A percentile compares a stretch with the other conserved stretches of the same genome.
phyloP scores from a whole-genome alignment of 23 tunicate species.

The Trididemnum clinides region DNA sequence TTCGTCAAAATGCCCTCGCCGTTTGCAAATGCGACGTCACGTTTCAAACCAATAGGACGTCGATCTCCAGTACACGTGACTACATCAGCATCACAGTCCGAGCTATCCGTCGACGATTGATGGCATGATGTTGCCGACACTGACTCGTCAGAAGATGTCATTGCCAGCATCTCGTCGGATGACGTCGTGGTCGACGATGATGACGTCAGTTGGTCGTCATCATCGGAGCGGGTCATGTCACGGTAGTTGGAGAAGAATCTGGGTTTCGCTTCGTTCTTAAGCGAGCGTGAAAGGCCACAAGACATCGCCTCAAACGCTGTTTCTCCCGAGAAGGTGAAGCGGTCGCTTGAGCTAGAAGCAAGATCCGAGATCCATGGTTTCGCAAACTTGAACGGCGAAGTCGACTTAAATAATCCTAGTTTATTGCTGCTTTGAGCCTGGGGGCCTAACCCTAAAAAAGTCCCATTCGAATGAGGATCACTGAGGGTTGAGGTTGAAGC shows the following conservation, averaged over 20 bases:
- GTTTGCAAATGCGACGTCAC: neutral
- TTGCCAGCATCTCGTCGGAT: conserved; percentile 50
- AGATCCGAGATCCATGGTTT: conserved; percentile 53
- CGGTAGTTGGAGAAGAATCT: conserved; percentile 49
- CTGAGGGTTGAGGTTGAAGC: too few relatives aligned
- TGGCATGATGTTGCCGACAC: neutral
- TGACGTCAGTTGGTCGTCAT: conserved; percentile 51
- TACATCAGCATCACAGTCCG: neutral
- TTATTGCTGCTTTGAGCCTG: conserved; percentile 66
- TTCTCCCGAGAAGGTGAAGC: conserved; percentile 21
- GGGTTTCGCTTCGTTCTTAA: neutral
- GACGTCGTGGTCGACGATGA: conserved; percentile 64
- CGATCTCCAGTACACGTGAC: too few relatives aligned
- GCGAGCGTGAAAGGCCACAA: neutral
- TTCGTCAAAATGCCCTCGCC: neutral
- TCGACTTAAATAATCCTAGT: neutral
- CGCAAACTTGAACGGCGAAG: conserved; percentile 42
- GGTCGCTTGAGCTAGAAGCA: neutral
- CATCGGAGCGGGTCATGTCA: conserved; percentile 56
- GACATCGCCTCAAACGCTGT: neutral
- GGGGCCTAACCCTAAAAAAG: conserved; percentile 97
- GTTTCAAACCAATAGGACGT: too few relatives aligned
- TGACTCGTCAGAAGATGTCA: neutral
- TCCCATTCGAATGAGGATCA: conserved; percentile 27
- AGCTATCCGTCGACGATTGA: too few relatives aligned